Evolutionary conservation across 2,888 invertebrate genomes (phyloP).

Genomic region (Syrphus vitripennis): DNA sequence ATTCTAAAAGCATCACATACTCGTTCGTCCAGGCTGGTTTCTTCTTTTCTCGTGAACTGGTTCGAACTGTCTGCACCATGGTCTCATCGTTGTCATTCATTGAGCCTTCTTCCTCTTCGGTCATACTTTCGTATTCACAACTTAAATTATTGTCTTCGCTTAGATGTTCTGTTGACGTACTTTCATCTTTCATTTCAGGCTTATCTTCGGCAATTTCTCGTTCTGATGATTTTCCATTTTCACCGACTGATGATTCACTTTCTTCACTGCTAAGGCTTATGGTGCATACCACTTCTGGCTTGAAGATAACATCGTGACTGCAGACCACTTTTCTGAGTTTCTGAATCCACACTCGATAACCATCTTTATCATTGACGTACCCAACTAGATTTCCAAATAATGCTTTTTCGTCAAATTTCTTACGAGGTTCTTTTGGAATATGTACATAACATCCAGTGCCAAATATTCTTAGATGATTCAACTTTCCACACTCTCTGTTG

Average conservation of each 20-base stretch:
- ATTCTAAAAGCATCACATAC: neutral
- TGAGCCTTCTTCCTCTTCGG: neutral
- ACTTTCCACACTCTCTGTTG: no score
- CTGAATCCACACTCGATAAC: no score
- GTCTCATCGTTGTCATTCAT: no score
- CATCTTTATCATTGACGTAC: no score
- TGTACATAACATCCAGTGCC: no score
- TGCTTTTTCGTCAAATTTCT: no score
- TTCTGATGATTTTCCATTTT: neutral
- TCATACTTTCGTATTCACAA: neutral
- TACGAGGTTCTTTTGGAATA: neutral
- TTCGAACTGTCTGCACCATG: slow-evolving; percentile 1
- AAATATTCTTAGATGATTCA: neutral
- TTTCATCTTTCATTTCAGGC: slow-evolving; percentile 8
- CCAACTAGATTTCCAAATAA: no score
- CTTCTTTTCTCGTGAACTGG: neutral
- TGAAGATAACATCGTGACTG: no score
- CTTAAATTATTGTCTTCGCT: neutral
- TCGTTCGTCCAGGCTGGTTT: neutral
- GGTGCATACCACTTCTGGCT: neutral
- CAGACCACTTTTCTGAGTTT: no score
- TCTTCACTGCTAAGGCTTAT: neutral
- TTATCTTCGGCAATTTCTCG: neutral
- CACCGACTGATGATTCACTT: neutral
- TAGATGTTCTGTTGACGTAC: neutral